These are phyloP conservation scores for Mormyrus proboscirostris DNA, from an alignment of 2,797 vertebrate species.

Conservation along the genomic window DNA sequence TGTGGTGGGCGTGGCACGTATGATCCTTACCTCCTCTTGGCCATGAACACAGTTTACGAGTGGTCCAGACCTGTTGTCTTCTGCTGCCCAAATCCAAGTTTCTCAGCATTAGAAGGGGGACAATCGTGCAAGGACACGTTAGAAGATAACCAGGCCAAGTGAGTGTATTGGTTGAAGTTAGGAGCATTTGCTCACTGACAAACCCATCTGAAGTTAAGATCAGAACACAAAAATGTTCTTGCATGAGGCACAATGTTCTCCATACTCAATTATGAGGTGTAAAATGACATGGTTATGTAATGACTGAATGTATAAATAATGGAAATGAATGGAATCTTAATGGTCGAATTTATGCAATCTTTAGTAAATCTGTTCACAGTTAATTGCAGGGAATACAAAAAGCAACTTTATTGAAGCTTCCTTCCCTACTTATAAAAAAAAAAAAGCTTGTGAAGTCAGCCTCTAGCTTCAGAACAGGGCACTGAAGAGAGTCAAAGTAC, in stretches of 20 bases:
- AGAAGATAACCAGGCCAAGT: background rate
- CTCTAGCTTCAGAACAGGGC: background rate
- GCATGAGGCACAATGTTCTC: background rate
- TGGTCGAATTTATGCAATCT: background rate
- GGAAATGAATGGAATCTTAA: background rate
- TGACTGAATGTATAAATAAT: background rate
- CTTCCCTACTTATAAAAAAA: background rate
- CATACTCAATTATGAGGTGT: background rate
- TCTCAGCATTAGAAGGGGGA: background rate
- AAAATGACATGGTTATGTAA: background rate
- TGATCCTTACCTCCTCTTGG: background rate
- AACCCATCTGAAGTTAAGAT: background rate
- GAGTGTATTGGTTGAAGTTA: background rate
- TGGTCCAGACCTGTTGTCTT: background rate
- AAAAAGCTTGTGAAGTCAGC: background rate
- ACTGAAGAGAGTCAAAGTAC: no score
- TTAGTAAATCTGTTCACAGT: background rate
- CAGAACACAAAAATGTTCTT: background rate
- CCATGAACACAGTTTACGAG: background rate
- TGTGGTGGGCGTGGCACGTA: no score
- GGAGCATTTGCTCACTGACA: no score
- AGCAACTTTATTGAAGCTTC: background rate
- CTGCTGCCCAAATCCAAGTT: background rate
- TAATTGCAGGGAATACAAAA: background rate
- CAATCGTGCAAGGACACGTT: background rate